Conservation (phyloP, 2,113 vertebrate genomes). For the Lampris megalopsis region DNA sequence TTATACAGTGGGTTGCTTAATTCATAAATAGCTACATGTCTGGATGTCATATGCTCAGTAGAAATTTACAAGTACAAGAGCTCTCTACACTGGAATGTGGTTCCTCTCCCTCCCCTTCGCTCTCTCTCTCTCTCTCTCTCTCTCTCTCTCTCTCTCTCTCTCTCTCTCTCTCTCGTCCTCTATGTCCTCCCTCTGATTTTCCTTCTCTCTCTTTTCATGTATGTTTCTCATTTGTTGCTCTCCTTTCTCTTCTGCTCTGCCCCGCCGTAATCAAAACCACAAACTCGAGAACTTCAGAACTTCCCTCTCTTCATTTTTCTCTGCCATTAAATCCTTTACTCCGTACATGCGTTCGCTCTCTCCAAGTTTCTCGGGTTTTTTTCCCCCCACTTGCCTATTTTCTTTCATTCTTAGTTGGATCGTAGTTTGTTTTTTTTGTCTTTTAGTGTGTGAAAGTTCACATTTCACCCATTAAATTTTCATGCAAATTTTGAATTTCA, state of each 20-base stretch:
- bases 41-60: constrained; percentile 57
- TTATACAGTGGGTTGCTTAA: constrained; percentile 31
- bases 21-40: constrained; percentile 65
- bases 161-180: constrained; percentile 12
- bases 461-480: no score
- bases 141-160: constrained; percentile 15
- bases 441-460: background rate
- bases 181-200: no score
- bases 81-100: constrained; percentile 24
- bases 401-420: constrained; percentile 21
- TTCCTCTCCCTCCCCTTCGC: constrained; percentile 24
- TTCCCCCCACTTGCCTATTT: background rate
- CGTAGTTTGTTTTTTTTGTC: background rate
- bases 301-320: constrained; percentile 58
- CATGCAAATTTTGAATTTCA: no score
- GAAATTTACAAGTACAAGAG: constrained; percentile 60
- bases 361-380: background rate
- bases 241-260: constrained; percentile 34
- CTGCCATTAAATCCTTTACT: constrained; percentile 24
- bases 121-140: constrained; percentile 24
- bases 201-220: constrained; percentile 22
- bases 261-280: constrained; percentile 77
- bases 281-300: constrained; percentile 44
- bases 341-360: constrained; percentile 10
- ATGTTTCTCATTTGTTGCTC: constrained; percentile 74